Base-by-base conservation (phyloP, 2,888 invertebrate species). In the Drosophila formosana region DNA sequence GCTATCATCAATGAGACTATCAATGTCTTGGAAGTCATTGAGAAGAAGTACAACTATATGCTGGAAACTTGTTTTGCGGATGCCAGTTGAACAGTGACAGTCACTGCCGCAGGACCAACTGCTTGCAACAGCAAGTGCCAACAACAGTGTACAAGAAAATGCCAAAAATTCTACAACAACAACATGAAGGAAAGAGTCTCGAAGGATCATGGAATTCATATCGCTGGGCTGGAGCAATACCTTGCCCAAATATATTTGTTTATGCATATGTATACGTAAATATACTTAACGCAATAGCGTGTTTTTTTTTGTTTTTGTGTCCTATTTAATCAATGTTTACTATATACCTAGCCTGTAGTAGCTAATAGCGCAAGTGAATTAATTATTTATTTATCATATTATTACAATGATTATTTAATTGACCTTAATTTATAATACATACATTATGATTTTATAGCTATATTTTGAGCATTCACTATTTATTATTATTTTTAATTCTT, bases 1-100 rank as follows among this genome's bases (percentile, higher is more conserved):
- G 70, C 18, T 13, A 18, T 66, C 4, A 46, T 61, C 46, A 23
- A n/a, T 9, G 87, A 87, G 52, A 30, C 56, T n/a, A 28, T 72
- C 7, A 49, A 53, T 5, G 4, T 84, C 28, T 63, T 84, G 4
- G 3, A 53, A 1, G 52, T 79, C 3, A n/a, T 73, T 1, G 28
- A 55, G 56, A 9, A 28, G 26, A 74, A 62, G 23, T 83, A 87
- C 30, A 3, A 37, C 0, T 0, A 26, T 9, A 49, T 82, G 68
- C 18, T 9, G 11, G 5, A 9, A 26, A 3, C 5, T 4, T n/a
- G n/a, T 4, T n/a, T 37, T 5, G 2, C 1, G 7, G 30, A 28
- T 4, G 4, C 4, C 4, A 4, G 28, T 28, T 28, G 28, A 28
- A 18, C 18, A 2, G 28, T 28, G 4, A 1, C 3, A 28, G 28